These are phyloP conservation scores for Coelopa frigida DNA, from an alignment of 1,140 invertebrate species.

Conservation along the genomic window DNA sequence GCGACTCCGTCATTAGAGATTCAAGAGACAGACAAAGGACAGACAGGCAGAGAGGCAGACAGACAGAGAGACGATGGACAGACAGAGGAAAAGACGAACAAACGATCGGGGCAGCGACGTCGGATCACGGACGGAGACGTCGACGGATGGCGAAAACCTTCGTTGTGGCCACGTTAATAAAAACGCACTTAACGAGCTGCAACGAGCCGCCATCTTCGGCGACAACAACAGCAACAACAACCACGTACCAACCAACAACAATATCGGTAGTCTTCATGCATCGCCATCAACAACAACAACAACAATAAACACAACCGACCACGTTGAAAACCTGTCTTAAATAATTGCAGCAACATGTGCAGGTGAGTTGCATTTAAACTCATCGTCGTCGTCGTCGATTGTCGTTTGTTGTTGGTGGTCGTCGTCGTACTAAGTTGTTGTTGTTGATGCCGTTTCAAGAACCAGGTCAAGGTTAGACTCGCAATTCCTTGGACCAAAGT, in stretches of 20 bases:
- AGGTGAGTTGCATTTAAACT: background rate
- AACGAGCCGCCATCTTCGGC: background rate
- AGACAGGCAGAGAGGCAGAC: no score
- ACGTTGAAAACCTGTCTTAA: constrained; percentile 4
- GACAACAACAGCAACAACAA: background rate
- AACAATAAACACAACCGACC: background rate
- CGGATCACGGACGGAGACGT: no score
- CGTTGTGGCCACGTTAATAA: no score
- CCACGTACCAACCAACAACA: background rate
- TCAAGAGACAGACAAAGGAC: no score
- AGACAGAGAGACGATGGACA: no score
- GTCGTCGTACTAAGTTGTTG: background rate
- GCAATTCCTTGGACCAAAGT: no score
- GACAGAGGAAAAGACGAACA: no score
- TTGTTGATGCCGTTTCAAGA: constrained; percentile 12
- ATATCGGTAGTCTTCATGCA: background rate
- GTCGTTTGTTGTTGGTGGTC: background rate
- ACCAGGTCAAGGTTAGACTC: constrained; percentile 8
- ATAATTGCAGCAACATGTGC: constrained; percentile 1
- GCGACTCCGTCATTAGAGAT: no score
- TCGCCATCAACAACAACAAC: constrained; percentile 1
- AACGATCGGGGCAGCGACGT: no score
- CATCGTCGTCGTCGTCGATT: background rate
- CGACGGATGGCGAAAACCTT: no score
- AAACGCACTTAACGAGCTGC: constrained; percentile 1